Conservation (phyloP, 2,113 vertebrate genomes). For the Nycticorax nycticorax region DNA sequence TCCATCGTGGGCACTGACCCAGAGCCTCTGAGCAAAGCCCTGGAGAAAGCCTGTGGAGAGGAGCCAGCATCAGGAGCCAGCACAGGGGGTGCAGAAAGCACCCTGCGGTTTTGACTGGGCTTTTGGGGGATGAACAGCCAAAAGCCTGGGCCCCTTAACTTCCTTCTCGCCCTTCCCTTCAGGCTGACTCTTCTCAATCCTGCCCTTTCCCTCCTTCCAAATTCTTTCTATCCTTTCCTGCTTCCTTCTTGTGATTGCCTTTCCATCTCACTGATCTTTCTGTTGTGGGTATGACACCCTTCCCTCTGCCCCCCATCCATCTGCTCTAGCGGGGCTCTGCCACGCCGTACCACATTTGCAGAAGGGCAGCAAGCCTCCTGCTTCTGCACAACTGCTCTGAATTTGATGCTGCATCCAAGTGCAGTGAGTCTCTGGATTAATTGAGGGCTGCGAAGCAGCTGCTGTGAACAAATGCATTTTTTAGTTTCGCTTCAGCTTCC, state of each 20-base stretch:
- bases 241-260: neutral
- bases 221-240: neutral
- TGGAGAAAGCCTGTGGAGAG: neutral
- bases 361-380: neutral
- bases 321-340: neutral
- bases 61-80: neutral
- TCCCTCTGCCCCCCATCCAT: neutral
- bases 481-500: neutral
- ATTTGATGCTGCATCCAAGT: neutral
- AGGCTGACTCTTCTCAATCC: neutral
- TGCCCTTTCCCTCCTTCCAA: neutral
- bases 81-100: neutral
- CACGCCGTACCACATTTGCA: fast-evolving
- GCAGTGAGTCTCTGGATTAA: neutral
- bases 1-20: neutral
- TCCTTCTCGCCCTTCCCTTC: neutral
- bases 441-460: neutral
- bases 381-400: neutral
- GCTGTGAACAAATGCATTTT: neutral
- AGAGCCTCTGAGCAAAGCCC: neutral
- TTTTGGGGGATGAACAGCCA: neutral
- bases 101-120: neutral
- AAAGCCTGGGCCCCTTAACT: neutral
- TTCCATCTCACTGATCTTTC: neutral
- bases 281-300: neutral